Conservation (phyloP, 2,888 invertebrate genomes). For the Neoaliturus tenellus region DNA sequence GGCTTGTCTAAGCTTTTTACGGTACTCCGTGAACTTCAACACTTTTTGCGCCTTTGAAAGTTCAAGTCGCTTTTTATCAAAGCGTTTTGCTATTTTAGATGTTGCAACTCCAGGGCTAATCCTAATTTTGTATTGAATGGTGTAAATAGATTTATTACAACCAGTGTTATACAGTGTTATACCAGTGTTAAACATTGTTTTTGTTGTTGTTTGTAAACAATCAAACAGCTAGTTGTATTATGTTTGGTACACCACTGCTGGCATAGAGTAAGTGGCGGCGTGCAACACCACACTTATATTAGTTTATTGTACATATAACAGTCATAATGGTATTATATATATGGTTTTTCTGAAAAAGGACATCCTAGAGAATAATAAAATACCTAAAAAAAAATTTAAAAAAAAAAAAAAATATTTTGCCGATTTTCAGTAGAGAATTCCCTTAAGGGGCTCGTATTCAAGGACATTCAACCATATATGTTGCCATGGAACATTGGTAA, state of each 20-base stretch:
- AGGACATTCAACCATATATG: no score
- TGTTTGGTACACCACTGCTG: not conserved
- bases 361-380: not conserved
- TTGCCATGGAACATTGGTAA: no score
- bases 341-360: not conserved
- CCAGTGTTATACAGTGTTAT: conserved; percentile 24
- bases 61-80: not conserved
- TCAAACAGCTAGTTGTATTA: not conserved
- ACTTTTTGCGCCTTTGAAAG: conserved; percentile 16
- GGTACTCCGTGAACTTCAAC: conserved; percentile 17
- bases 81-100: conserved; percentile 11
- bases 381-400: not conserved
- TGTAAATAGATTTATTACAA: not conserved
- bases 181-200: not conserved
- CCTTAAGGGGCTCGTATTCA: no score
- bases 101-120: not conserved
- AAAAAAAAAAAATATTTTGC: not conserved
- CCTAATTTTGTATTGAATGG: not conserved
- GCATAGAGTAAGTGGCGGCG: not conserved
- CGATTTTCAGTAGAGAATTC: not conserved
- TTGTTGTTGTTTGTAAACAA: not conserved
- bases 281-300: not conserved
- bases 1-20: conserved; percentile 39
- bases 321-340: not conserved
- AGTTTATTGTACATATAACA: conserved; percentile 5